Conservation (phyloP, 2,888 invertebrate genomes). For the Urechis unicinctus region DNA sequence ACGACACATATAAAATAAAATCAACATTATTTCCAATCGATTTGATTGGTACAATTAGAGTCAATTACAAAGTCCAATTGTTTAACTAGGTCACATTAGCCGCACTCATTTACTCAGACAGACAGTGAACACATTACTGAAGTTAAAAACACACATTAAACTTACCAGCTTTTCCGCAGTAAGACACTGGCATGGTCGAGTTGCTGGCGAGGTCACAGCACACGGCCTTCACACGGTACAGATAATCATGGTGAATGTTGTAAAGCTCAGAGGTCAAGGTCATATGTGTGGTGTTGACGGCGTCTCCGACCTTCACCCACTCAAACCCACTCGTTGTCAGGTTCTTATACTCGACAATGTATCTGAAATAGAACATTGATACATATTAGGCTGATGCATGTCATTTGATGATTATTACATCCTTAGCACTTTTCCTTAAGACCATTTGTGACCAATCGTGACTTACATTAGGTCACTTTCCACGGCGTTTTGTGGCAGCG, state of each 20-base stretch:
- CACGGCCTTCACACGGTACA: constrained; percentile 90
- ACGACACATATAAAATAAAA: no score
- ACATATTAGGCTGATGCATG: background rate
- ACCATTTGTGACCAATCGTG: background rate
- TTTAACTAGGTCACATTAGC: no score
- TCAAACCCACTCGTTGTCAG: constrained; percentile 71
- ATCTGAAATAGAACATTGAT: constrained; percentile 20
- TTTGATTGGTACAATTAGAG: no score
- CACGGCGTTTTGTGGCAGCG: constrained; percentile 11
- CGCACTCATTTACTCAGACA: no score
- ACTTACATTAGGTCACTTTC: constrained; percentile 13
- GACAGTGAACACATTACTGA: no score
- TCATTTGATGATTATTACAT: background rate
- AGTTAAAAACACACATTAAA: no score
- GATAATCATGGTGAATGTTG: constrained; percentile 88
- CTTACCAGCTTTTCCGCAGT: constrained; percentile 16
- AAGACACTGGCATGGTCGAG: constrained; percentile 80
- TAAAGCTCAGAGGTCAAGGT: constrained; percentile 49
- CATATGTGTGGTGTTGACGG: constrained; percentile 31
- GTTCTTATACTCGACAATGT: constrained; percentile 57
- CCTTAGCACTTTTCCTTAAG: background rate
- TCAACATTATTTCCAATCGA: no score
- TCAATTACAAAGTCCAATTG: no score
- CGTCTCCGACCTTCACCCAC: constrained; percentile 71
- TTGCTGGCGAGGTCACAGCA: constrained; percentile 95